phyloP scores from a whole-genome alignment of 2,888 invertebrate species.

The Drosophila dives region DNA sequence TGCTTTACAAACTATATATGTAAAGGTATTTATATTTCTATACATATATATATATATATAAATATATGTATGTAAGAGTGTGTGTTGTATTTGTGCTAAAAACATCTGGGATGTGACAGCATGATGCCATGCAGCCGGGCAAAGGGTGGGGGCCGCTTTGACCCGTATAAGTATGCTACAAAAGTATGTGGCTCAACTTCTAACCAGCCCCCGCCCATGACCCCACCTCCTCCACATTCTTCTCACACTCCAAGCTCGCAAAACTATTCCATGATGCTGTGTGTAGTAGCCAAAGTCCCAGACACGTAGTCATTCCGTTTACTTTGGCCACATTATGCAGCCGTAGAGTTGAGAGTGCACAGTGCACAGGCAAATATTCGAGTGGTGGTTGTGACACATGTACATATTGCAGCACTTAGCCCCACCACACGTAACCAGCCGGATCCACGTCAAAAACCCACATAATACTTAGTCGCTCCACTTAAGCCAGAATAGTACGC shows the following conservation, averaged over 20 bases:
- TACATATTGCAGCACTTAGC: conserved; percentile 74
- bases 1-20: conserved; percentile 19
- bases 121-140: conserved; percentile 62
- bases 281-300: conserved; percentile 36
- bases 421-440: conserved; percentile 11
- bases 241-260: neutral
- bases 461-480: conserved; percentile 29
- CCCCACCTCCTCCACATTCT: neutral
- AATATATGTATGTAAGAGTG: conserved; percentile 11
- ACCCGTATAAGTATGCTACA: conserved; percentile 76
- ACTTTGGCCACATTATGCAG: conserved; percentile 38
- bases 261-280: conserved; percentile 7
- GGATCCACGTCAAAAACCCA: neutral
- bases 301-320: conserved; percentile 40
- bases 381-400: conserved; percentile 72
- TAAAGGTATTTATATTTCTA: neutral
- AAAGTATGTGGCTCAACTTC: conserved; percentile 41
- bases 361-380: conserved; percentile 69
- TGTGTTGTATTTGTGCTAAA: conserved; percentile 66
- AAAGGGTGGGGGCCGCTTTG: conserved; percentile 46
- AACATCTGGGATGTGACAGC: conserved; percentile 75
- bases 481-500: conserved; percentile 33
- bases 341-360: conserved; percentile 33
- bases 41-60: neutral
- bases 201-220: no score